Evolutionary conservation across 2,888 invertebrate genomes (phyloP).

Genomic region (Scaptomyza polygonia): DNA sequence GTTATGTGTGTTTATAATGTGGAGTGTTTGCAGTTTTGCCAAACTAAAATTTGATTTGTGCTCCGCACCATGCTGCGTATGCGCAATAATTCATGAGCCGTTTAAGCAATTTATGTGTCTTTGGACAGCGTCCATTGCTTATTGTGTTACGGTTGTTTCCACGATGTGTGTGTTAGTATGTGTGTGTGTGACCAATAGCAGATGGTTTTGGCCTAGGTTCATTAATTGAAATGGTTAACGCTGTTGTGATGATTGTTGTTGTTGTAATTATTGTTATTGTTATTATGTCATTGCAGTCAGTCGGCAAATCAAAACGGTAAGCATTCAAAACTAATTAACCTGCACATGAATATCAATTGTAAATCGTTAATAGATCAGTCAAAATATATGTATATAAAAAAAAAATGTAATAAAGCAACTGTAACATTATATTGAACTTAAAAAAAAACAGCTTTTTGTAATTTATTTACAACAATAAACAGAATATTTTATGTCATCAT

Average conservation of each 20-base stretch:
- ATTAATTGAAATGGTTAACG: conserved; percentile 66
- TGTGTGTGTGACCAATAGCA: conserved; percentile 66
- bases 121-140: conserved; percentile 41
- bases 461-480: not conserved
- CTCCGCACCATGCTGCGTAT: conserved; percentile 65
- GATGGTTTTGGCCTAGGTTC: conserved; percentile 66
- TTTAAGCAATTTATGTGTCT: conserved; percentile 69
- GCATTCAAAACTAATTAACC: conserved; percentile 43
- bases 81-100: conserved; percentile 77
- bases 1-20: conserved; percentile 16
- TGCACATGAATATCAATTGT: conserved; percentile 42
- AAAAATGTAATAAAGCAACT: not conserved
- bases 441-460: not conserved
- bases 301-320: conserved; percentile 43
- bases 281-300: conserved; percentile 73
- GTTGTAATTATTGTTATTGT: conserved; percentile 35
- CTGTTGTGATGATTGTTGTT: conserved; percentile 39
- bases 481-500: too few species aligned
- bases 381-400: too few species aligned
- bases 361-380: conserved; percentile 29
- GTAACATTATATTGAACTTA: not conserved
- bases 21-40: conserved; percentile 32
- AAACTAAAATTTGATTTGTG: conserved; percentile 71
- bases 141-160: conserved; percentile 41
- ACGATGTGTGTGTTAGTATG: conserved; percentile 8